Conservation (phyloP, 1,140 invertebrate species). For the Andricus grossulariae region DNA sequence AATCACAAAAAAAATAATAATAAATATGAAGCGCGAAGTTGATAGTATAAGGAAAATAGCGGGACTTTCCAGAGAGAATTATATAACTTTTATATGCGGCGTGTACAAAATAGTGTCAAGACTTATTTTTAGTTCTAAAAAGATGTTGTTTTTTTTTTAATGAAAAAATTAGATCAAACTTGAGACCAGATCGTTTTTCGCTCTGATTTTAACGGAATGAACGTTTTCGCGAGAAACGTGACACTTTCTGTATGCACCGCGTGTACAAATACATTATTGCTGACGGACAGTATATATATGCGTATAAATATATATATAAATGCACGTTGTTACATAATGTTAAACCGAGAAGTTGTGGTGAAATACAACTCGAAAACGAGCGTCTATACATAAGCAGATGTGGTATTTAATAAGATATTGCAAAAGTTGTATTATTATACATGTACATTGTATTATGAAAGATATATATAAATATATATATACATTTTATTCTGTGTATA, state of each 20-base stretch:
- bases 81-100: conserved; percentile 28
- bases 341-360: conserved; percentile 41
- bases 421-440: conserved; percentile 60
- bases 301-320: conserved; percentile 41
- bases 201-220: not conserved
- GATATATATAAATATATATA: conserved; percentile 49
- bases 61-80: conserved; percentile 6
- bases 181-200: not conserved
- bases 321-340: conserved; percentile 59
- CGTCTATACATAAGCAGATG: conserved; percentile 50
- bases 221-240: conserved; percentile 19
- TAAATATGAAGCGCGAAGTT: conserved; percentile 26
- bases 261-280: conserved; percentile 42
- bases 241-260: conserved; percentile 29
- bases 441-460: conserved; percentile 59
- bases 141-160: not conserved
- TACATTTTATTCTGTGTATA: conserved; percentile 63
- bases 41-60: conserved; percentile 2
- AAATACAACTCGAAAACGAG: conserved; percentile 43
- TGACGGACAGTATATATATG: conserved; percentile 35
- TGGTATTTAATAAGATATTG: conserved; percentile 46
- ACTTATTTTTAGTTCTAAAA: not conserved
- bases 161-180: not conserved
- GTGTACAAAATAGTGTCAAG: conserved; percentile 25
- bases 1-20: conserved; percentile 24